Conservation (phyloP, 1,140 invertebrate genomes). For the Drosophila elegans region DNA sequence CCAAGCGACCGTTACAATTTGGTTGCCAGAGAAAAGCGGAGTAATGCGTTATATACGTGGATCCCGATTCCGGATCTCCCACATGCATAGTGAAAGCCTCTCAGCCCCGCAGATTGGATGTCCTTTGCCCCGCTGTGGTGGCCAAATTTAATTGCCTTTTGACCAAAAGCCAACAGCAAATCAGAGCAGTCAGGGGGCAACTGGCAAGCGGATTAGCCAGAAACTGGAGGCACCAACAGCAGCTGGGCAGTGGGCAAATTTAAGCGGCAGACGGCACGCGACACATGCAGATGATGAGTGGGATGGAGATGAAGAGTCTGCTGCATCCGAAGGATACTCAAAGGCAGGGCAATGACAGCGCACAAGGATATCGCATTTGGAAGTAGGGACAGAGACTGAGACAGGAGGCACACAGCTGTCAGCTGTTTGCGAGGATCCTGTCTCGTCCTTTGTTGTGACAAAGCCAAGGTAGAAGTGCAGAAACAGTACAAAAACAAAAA, state of each 20-base stretch:
- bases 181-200: slow-evolving; percentile 25
- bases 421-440: slow-evolving; percentile 69
- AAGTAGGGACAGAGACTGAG: slow-evolving; percentile 13
- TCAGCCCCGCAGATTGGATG: slow-evolving; percentile 22
- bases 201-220: slow-evolving; percentile 46
- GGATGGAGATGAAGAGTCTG: background rate
- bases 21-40: background rate
- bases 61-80: slow-evolving; percentile 10
- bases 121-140: slow-evolving; percentile 26
- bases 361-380: slow-evolving; percentile 43
- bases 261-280: slow-evolving; percentile 57
- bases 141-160: slow-evolving; percentile 70
- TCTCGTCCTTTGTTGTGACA: slow-evolving; percentile 48
- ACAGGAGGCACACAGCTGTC: slow-evolving; percentile 71
- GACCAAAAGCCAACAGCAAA: slow-evolving; percentile 33
- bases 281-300: slow-evolving; percentile 41
- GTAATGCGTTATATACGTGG: background rate
- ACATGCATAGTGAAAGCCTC: slow-evolving; percentile 6
- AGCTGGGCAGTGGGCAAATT: slow-evolving; percentile 50
- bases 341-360: slow-evolving; percentile 61
- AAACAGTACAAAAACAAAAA: slow-evolving; percentile 17
- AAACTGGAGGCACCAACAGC: slow-evolving; percentile 15
- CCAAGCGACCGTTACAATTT: slow-evolving; percentile 73
- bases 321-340: slow-evolving; percentile 28
- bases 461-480: slow-evolving; percentile 23